Evolutionary conservation across 1,140 invertebrate species (phyloP).

Genomic region (Melitaea cinxia): DNA sequence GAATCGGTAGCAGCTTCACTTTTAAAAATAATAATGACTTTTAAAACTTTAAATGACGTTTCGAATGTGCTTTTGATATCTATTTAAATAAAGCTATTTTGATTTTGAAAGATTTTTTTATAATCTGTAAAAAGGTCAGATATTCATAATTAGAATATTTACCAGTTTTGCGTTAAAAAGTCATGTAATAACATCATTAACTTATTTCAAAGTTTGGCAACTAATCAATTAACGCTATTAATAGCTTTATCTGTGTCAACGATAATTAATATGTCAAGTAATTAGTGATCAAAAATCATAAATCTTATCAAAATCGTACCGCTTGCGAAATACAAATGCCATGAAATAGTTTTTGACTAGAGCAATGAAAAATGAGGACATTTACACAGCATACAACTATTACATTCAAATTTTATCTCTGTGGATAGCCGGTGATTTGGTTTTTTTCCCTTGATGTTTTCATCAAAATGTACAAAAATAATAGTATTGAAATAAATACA

Average conservation of each 20-base stretch:
- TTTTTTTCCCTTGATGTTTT: no score
- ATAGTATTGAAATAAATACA: no score
- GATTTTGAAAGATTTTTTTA: background rate
- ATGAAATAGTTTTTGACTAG: background rate
- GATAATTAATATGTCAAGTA: constrained; percentile 20
- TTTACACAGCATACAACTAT: background rate
- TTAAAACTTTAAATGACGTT: no score
- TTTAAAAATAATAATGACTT: no score
- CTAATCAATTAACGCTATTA: constrained; percentile 13
- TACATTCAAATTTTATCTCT: background rate
- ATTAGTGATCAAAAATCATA: constrained; percentile 14
- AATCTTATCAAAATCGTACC: constrained; percentile 24
- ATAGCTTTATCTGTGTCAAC: constrained; percentile 22
- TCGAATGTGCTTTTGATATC: no score
- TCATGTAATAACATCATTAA: constrained; percentile 1
- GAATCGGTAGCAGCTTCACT: no score
- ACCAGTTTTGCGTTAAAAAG: background rate
- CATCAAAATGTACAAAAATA: no score
- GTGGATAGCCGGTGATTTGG: background rate
- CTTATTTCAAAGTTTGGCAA: constrained; percentile 11
- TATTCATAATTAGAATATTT: background rate
- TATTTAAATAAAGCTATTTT: no score
- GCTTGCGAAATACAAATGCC: constrained; percentile 7
- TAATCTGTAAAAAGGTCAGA: background rate
- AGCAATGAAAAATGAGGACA: background rate